Evolutionary conservation across 2,797 vertebrate species (phyloP).

Genomic region (Megalops cyprinoides): DNA sequence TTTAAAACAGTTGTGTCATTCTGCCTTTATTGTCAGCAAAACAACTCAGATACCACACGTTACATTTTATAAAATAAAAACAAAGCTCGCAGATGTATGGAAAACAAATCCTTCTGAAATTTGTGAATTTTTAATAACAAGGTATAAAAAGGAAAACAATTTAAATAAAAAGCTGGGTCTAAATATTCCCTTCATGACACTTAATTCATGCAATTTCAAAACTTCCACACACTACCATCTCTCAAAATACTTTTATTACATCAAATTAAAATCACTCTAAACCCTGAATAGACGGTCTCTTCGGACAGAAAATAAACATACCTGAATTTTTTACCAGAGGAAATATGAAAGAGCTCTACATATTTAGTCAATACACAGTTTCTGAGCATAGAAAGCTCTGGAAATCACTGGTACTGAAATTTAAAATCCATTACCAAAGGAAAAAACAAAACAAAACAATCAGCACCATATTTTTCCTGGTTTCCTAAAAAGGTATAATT

Average conservation of each 20-base stretch:
- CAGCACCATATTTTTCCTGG: slow-evolving; percentile 25
- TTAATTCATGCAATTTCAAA: slow-evolving; percentile 9
- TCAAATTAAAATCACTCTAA: neutral
- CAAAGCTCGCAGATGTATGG: slow-evolving; percentile 36
- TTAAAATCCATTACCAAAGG: neutral
- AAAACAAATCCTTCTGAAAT: slow-evolving; percentile 8
- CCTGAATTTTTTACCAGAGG: slow-evolving; percentile 16
- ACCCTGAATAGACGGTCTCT: slow-evolving; percentile 17
- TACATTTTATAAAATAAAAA: slow-evolving; percentile 34
- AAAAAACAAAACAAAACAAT: neutral
- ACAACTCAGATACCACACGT: slow-evolving; percentile 44
- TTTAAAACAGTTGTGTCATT: slow-evolving; percentile 33
- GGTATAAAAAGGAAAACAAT: slow-evolving; percentile 21
- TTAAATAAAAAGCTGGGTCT: slow-evolving; percentile 14
- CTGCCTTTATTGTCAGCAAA: slow-evolving; percentile 52
- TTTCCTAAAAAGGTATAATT: slow-evolving; percentile 10
- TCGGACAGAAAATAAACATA: slow-evolving; percentile 7
- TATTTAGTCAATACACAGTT: slow-evolving; percentile 9
- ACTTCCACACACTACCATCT: slow-evolving; percentile 9
- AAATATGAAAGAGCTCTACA: slow-evolving; percentile 3
- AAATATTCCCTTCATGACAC: slow-evolving; percentile 14
- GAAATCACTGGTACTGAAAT: slow-evolving; percentile 9
- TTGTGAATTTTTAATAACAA: neutral
- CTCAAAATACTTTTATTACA: slow-evolving; percentile 13
- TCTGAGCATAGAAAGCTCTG: neutral